Conservation (phyloP, 2,113 vertebrate genomes). For the Microtus richardsoni region DNA sequence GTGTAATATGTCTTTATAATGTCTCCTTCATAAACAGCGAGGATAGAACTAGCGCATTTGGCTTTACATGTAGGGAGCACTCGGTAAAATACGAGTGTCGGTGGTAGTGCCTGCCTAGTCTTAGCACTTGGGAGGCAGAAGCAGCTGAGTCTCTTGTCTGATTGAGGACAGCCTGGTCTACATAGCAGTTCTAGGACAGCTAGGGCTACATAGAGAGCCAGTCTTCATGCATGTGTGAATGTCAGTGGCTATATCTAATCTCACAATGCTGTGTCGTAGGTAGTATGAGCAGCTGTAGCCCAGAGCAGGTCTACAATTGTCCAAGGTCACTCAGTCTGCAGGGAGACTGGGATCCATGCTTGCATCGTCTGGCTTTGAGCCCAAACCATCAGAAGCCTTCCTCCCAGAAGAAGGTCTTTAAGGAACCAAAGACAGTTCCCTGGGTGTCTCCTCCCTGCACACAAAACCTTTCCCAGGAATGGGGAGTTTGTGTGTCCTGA, state of each 20-base stretch:
- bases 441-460: not conserved
- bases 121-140: not conserved
- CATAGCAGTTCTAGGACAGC: not conserved
- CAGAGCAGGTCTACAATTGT: constrained; percentile 15
- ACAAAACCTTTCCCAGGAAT: not conserved
- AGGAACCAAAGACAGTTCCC: not conserved
- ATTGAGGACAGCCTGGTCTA: not conserved
- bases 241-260: not conserved
- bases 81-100: not conserved
- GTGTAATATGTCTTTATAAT: not conserved
- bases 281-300: not conserved
- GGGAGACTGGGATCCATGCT: not conserved
- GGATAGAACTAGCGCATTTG: not conserved
- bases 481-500: not conserved
- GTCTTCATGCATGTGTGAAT: not conserved
- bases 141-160: not conserved
- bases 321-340: not conserved
- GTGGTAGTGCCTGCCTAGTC: not conserved
- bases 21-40: not conserved
- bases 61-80: not conserved
- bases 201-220: not conserved
- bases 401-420: not conserved
- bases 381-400: not conserved
- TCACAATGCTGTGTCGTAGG: not conserved
- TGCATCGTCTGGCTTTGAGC: not conserved